Evolutionary conservation across 23 tunicate genomes (phyloP).

Genomic region (Styela plicata): DNA sequence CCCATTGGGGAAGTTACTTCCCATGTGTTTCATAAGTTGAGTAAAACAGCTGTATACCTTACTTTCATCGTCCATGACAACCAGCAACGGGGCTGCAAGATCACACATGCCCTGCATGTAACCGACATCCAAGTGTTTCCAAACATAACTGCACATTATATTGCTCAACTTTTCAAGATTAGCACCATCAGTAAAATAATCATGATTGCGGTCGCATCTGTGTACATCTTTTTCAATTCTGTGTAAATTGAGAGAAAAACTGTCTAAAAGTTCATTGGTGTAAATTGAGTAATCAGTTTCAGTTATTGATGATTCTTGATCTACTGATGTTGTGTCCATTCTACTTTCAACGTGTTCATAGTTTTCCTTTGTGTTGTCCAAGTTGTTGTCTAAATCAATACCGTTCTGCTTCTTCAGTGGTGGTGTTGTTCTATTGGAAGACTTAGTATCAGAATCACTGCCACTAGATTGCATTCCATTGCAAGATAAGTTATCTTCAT

Average conservation of each 20-base stretch:
- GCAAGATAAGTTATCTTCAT: neutral
- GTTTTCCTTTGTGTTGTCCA: neutral
- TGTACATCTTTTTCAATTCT: slow-evolving; percentile 91
- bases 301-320: neutral
- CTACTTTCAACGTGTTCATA: neutral
- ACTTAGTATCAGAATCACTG: slow-evolving; percentile 11
- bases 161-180: slow-evolving; percentile 74
- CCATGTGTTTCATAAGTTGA: slow-evolving; percentile 67
- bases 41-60: slow-evolving; percentile 64
- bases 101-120: slow-evolving; percentile 99
- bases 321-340: neutral
- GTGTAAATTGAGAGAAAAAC: slow-evolving; percentile 64
- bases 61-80: slow-evolving; percentile 73
- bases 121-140: slow-evolving; percentile 71
- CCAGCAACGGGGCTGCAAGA: slow-evolving; percentile 86
- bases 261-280: slow-evolving; percentile 46
- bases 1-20: slow-evolving; percentile 69
- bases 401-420: slow-evolving; percentile 14
- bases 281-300: neutral
- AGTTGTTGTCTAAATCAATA: slow-evolving; percentile 15
- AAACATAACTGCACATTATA: slow-evolving; percentile 84
- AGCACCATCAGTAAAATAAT: slow-evolving; percentile 49
- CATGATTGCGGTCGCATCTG: slow-evolving; percentile 84
- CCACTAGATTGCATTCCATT: neutral
- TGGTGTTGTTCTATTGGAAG: slow-evolving; percentile 5